These are phyloP conservation scores for Stegana nigrithorax DNA, from an alignment of 2,888 invertebrate genomes.

Conservation along the genomic window DNA sequence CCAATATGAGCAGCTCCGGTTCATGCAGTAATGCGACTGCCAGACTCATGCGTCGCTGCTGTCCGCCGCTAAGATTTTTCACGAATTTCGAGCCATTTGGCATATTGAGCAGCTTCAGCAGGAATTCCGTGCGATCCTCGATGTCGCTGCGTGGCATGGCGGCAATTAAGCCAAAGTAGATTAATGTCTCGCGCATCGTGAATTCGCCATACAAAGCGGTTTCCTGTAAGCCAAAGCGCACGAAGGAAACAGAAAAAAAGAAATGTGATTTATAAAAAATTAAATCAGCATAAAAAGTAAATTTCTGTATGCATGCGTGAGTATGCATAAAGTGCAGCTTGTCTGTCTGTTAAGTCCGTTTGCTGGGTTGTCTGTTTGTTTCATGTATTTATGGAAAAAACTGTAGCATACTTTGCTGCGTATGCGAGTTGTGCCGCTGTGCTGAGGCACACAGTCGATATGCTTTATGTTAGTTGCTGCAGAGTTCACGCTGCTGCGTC, in stretches of 20 bases:
- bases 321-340: neutral
- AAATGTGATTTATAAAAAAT: neutral
- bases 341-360: neutral
- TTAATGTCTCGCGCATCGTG: conserved; percentile 82
- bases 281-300: neutral
- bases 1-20: conserved; percentile 89
- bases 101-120: conserved; percentile 75
- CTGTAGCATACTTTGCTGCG: conserved; percentile 23
- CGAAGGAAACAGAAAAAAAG: conserved; percentile 1
- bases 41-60: conserved; percentile 88
- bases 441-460: neutral
- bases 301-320: neutral
- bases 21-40: conserved; percentile 89
- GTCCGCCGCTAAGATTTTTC: conserved; percentile 88
- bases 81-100: conserved; percentile 74
- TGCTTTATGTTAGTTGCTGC: neutral
- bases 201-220: conserved; percentile 82
- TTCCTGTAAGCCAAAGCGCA: conserved; percentile 70
- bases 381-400: conserved; percentile 19
- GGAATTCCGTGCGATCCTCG: conserved; percentile 78
- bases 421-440: too few species aligned
- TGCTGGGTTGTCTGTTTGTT: neutral
- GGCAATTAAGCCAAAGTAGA: conserved; percentile 86
- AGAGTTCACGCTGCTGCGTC: neutral
- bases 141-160: conserved; percentile 79